Evolutionary conservation across 2,797 vertebrate genomes (phyloP), one percentile per base, ranked within the genome.

Genomic region (Acanthiza pusilla): DNA sequence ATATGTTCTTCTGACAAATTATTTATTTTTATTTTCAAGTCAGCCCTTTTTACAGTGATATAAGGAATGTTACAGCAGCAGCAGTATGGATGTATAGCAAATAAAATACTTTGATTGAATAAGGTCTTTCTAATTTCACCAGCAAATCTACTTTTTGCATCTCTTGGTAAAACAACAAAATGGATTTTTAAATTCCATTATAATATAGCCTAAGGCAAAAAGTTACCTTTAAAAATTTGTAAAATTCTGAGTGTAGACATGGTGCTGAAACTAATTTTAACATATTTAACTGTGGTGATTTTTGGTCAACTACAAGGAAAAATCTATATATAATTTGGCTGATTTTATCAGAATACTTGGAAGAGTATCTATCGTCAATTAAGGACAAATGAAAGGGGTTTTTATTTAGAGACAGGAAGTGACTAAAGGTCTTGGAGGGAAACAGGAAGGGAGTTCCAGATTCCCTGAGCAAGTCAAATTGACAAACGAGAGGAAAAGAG

Each of bases 371-470:
- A 87, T 75, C 58, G 79, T 88, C 73, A 80, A 48, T 74, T 82
- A 77, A 83, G 90, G 61, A 85, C 51, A 90, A 88, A 93, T 77
- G 79, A 84, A 94, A 95, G 66, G 48, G 9, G 3, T 30, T 78
- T 93, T 89, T 86, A 93, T 97, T 93, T 93, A 91, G 84, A 91
- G 90, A 84, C 60, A 82, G 96, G 89, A 96, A 96, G 91, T 93
- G 93, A 96, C 83, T 96, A 89, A 93, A 82, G 81, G 89, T 93
- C 84, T 95, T 93, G 79, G 57, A 93, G 76, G 89, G 79, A 95
- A 86, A 89, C 88, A 95, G 92, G 96, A 96, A 96, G 87, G 91
- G 89, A 95, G 85, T 93, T 96, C 81, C 94, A 91, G 81, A 78
- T 92, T 87, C 88, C 74, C 88, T 48, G 29, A 54, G 66, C 83